Base-by-base conservation (phyloP, 2,113 vertebrate species). In the Vulpes ferrilata region DNA sequence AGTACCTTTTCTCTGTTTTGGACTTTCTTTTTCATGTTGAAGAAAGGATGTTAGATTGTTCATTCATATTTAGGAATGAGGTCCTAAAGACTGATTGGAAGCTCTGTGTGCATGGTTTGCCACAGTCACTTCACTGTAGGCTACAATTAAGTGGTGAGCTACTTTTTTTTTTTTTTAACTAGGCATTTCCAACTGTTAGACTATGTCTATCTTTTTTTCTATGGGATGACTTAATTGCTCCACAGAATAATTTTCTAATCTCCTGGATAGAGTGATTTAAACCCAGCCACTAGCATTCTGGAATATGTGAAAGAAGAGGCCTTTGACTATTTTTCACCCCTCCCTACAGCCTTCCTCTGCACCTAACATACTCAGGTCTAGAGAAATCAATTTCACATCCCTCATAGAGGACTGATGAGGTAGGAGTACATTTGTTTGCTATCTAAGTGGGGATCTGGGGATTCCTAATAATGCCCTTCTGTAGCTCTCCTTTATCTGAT, bases 1-100 rank as follows among this genome's bases (percentile, higher is more conserved):
- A n/a, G 16, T 86, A 27, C 27, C 64, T 73, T 79, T 82, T n/a
- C 64, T 64, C 71, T 64, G 8, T 43, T 64, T 48, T 38, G 84
- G 8, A 85, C 38, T 85, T 81, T 73, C 55, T 90, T 73, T 85
- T 89, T 80, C 55, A 48, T 59, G 25, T 60, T 93, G 59, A 93
- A 86, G 59, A 2, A 1, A 62, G 25, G 59, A 30, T 43, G 35
- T 0, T 32, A 23, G 13, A 27, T 20, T 80, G n/a, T 80, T 80
- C 16, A 32, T 65, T 35, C 19, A 19, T 30, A 79, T 69, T 88
- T 80, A 79, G 43, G 87, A 95, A 90, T 60, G 60, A 69, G 59
- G 64, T 57, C 38, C 10, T 22, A 57, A 62, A 73, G 27, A n/a
- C 20, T 48, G 5, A 60, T 30, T 35, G 55, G 59, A 88, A 95